Conservation (phyloP, 2,113 vertebrate species). For the Salvelinus alpinus region DNA sequence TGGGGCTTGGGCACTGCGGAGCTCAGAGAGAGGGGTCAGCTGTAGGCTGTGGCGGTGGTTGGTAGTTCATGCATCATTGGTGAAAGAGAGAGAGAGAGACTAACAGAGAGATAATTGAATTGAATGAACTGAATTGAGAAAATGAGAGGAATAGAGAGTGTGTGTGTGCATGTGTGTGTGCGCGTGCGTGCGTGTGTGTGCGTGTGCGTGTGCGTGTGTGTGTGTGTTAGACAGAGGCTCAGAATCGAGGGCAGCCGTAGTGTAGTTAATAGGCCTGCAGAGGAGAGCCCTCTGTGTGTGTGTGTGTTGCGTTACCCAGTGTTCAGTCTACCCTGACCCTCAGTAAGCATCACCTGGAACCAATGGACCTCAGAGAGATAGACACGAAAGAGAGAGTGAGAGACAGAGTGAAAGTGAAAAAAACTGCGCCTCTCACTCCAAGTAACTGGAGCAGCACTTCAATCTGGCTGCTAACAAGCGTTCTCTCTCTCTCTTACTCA, state of each 20-base stretch:
- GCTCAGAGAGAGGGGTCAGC: neutral
- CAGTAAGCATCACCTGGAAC: constrained; percentile 72
- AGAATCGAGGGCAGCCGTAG: constrained; percentile 70
- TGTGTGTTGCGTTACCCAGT: constrained; percentile 66
- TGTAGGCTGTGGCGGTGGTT: too few species aligned
- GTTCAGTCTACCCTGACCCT: constrained; percentile 72
- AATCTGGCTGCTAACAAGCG: constrained; percentile 68
- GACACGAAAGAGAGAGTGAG: constrained; percentile 13
- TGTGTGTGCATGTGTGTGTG: neutral
- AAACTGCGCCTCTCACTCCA: constrained; percentile 51
- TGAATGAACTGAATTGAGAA: too few species aligned
- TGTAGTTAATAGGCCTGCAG: constrained; percentile 74
- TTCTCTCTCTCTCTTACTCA: constrained; percentile 30
- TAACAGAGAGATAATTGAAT: too few species aligned
- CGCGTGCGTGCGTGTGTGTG: neutral
- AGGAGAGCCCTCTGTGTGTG: constrained; percentile 49
- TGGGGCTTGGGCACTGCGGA: neutral
- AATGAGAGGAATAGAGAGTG: too few species aligned
- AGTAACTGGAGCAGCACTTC: constrained; percentile 69
- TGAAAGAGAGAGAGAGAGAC: too few species aligned
- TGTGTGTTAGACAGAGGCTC: constrained; percentile 37
- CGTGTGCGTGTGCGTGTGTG: neutral
- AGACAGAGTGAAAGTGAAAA: constrained; percentile 14
- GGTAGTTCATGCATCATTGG: too few species aligned
- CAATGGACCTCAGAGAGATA: constrained; percentile 58